Percentiles rank a stretch among this genome's conserved stretches.
These are phyloP conservation scores for Chrysolina haemoptera DNA, from an alignment of 2,888 invertebrate genomes.

Conservation along the genomic window DNA sequence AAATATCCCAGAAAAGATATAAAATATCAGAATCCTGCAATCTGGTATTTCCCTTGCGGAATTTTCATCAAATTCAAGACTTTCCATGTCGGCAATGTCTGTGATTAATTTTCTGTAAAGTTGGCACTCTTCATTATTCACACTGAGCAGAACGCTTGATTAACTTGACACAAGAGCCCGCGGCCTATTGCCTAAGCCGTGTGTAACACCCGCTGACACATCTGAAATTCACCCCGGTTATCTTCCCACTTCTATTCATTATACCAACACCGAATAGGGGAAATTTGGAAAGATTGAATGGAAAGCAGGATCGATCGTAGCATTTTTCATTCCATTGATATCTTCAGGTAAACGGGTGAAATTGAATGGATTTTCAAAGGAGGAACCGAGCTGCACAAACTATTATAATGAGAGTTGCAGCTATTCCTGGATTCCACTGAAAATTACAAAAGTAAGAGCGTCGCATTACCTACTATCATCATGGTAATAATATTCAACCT, in stretches of 20 bases:
- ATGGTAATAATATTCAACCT: no score
- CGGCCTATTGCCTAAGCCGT: constrained; percentile 42
- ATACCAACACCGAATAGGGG: constrained; percentile 28
- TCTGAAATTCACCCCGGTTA: constrained; percentile 45
- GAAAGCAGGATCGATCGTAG: neutral
- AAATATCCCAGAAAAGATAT: neutral
- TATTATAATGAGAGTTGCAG: no score
- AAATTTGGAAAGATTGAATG: neutral
- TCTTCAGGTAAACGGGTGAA: no score
- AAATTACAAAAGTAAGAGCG: no score
- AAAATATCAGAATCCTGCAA: neutral
- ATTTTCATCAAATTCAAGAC: neutral
- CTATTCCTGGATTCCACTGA: no score
- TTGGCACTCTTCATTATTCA: constrained; percentile 43
- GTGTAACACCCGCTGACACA: constrained; percentile 49
- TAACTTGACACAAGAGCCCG: constrained; percentile 44
- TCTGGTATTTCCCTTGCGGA: neutral
- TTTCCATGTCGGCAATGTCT: neutral
- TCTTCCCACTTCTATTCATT: constrained; percentile 35
- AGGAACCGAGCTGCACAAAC: no score
- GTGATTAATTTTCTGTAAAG: constrained; percentile 47
- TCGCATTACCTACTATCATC: no score
- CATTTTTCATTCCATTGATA: no score
- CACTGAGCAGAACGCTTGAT: constrained; percentile 43
- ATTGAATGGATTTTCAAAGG: no score